phyloP scores from a whole-genome alignment of 1,140 invertebrate species.

The Andricus grossulariae region DNA sequence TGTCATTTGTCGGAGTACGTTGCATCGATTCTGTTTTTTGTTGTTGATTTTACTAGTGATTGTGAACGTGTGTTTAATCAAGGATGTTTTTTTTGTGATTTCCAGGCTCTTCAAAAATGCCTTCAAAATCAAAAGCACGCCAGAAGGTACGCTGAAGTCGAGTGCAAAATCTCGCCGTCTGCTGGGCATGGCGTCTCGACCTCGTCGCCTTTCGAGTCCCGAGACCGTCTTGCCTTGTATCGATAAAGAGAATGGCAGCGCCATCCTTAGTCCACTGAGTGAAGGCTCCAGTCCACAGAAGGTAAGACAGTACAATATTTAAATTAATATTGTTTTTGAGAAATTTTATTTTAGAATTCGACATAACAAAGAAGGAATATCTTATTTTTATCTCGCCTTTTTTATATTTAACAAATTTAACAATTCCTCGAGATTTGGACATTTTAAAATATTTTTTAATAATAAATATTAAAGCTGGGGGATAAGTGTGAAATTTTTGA shows the following conservation, averaged over 20 bases:
- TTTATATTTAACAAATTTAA: no score
- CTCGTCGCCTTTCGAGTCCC: conserved; percentile 48
- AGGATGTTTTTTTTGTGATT: conserved; percentile 37
- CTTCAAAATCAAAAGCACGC: conserved; percentile 67
- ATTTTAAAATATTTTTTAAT: no score
- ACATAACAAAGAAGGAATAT: no score
- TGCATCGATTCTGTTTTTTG: not conserved
- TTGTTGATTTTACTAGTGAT: not conserved
- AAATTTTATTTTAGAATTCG: no score
- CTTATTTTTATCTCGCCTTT: no score
- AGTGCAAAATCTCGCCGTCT: conserved; percentile 51
- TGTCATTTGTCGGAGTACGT: not conserved
- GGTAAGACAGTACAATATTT: conserved; percentile 54
- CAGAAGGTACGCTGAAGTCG: conserved; percentile 55
- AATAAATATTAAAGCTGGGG: no score
- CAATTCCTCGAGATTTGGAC: no score
- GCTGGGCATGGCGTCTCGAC: conserved; percentile 61
- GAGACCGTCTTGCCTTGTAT: conserved; percentile 48
- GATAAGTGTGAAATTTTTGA: no score
- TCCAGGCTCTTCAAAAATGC: conserved; percentile 71
- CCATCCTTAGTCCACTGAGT: conserved; percentile 51
- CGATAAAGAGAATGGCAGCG: conserved; percentile 64
- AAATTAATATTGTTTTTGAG: not conserved
- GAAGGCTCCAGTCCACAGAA: conserved; percentile 60
- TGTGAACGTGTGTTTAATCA: not conserved